Base-by-base conservation (phyloP, 2,113 vertebrate genomes). In the Alethe castanea region DNA sequence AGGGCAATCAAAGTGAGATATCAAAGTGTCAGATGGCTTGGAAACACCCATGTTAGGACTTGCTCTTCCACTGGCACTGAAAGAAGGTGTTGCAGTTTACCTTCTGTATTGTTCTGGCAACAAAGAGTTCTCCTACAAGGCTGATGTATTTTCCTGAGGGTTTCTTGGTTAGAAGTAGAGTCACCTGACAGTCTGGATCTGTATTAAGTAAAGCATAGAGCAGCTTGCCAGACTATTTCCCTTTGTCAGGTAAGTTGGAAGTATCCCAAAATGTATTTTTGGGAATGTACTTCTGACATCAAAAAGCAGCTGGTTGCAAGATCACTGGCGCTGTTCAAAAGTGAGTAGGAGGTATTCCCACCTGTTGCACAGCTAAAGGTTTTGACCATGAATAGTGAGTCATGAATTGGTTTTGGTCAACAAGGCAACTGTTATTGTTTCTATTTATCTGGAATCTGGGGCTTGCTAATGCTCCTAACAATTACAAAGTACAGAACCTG, bases 381-480 rank as follows among this genome's bases (percentile, higher is more conserved):
- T 97, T 93, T 97, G 79, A 45, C 60, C n/a, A 24, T 16, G 82
- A 78, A 92, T 74, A 81, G 26, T 95, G 92, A 95, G 67, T 96
- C 94, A 93, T 62, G 35, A 86, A 86, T 92, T 59, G 56, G n/a
- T 94, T 96, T 95, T 93, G 82, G 90, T 91, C 88, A 95, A 88
- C 91, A 88, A 77, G 64, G 56, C 76, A 90, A 12, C 60, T 95
- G 74, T 93, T 91, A 94, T 82, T 94, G 77, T 87, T 95, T 90
- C 87, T 95, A 31, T 92, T 90, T 86, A 95, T 92, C 85, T 94
- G 90, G 44, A 56, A 88, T 73, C 79, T 69, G 40, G 9, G n/a
- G 24, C 71, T 94, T 94, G 74, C 54, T 72, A 90, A 90, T 85
- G 87, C 38, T 82, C 56, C 40, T 84, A 83, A 73, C 33, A 86